Evolutionary conservation across 2,797 vertebrate species (phyloP).

Genomic region (Myiotriccus ornatus): DNA sequence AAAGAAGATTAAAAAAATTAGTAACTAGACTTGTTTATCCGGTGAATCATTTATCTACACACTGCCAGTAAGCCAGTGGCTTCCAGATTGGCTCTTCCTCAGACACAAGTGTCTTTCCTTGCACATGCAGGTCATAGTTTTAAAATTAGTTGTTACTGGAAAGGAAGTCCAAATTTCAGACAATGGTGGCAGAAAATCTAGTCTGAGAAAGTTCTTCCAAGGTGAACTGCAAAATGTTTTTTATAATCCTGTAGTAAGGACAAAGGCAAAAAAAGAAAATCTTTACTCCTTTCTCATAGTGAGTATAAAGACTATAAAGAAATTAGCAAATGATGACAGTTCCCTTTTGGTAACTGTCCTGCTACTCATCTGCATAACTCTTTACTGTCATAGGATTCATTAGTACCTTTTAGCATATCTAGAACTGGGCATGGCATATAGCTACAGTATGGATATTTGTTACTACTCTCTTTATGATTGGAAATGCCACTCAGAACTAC

Average conservation of each 20-base stretch:
- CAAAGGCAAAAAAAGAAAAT: not conserved
- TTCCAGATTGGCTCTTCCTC: not conserved
- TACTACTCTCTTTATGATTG: not conserved
- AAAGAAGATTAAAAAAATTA: not conserved
- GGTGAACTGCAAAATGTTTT: not conserved
- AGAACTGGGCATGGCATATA: not conserved
- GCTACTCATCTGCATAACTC: not conserved
- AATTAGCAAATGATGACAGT: not conserved
- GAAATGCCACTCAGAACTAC: not conserved
- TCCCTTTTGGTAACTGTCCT: not conserved
- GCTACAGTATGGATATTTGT: not conserved
- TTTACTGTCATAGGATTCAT: not conserved
- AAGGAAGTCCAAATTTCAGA: slow-evolving; percentile 34
- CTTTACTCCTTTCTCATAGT: not conserved
- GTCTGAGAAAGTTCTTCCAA: not conserved
- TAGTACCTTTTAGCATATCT: not conserved
- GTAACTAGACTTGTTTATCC: not conserved
- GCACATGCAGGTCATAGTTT: not conserved
- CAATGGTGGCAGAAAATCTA: slow-evolving; percentile 19
- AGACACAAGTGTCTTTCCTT: not conserved
- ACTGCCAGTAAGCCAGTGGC: not conserved
- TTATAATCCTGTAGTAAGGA: not conserved
- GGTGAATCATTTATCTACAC: not conserved
- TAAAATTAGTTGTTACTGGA: slow-evolving; percentile 34
- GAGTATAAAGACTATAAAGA: not conserved